Evolutionary conservation across 2,888 invertebrate species (phyloP), one percentile per base, ranked within the genome.

Genomic region (Agriopis marginaria): DNA sequence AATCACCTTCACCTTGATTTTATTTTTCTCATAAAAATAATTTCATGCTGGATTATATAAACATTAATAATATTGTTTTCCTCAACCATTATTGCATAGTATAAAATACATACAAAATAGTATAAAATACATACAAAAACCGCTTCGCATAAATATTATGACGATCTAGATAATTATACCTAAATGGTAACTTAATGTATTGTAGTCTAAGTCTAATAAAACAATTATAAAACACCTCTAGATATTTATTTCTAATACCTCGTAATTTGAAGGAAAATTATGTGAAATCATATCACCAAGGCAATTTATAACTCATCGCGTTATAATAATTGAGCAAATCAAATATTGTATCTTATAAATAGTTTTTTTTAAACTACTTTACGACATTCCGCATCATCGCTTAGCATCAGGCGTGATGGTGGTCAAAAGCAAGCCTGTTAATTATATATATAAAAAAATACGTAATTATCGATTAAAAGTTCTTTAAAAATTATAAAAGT

Each of bases 201-300:
- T 23, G n/a, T 50, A 23, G 7, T 49, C 23, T 49, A 14, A 61
- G 7, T 10, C 7, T 32, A 61, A 47, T 56, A 61, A 55, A 62
- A 54, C 47, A 53, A 58, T 49, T 62, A 56, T 54, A n/a, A 54
- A 66, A 45, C 59, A 65, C 73, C 60, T 45, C 14, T 23, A 60
- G 5, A 54, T 42, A 55, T 11, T 50, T 66, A 70, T 69, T 59
- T 70, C 73, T 82, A 82, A 77, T 83, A 84, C 83, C 84, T 83
- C 81, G 84, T 84, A 82, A 79, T 71, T 65, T 32, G 32, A 79
- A 78, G 74, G 75, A 71, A 77, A 71, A 74, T 51, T 68, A 54
- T 55, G 45, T 64, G 12, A 11, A 50, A 50, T 59, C 44, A 47
- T 60, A 60, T 50, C 39, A 60, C 60, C 40, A 60, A 40, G 49